Percentiles rank a stretch among this genome's conserved stretches.
phyloP scores from a whole-genome alignment of 2,113 vertebrate species.

The Nothocercus nigrocapillus region DNA sequence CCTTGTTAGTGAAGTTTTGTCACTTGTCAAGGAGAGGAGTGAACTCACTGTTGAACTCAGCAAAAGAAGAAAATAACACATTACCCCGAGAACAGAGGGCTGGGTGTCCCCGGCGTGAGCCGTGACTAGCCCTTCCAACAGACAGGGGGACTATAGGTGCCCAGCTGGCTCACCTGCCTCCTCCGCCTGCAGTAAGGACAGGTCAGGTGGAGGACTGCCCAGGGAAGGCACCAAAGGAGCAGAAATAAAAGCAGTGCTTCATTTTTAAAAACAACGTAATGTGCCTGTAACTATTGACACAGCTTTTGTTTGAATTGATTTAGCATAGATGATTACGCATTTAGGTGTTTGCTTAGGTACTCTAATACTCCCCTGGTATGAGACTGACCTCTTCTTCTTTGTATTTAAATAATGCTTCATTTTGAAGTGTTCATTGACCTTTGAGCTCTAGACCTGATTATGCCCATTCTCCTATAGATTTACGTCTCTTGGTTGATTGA shows the following conservation, averaged over 20 bases:
- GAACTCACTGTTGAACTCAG: not conserved
- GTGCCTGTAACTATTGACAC: slow-evolving; percentile 65
- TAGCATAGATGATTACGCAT: slow-evolving; percentile 28
- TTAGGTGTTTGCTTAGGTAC: slow-evolving; percentile 52
- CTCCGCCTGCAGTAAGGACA: not conserved
- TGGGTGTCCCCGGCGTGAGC: not conserved
- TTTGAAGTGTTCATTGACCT: slow-evolving; percentile 8
- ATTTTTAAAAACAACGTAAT: slow-evolving; percentile 15
- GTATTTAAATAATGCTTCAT: not conserved
- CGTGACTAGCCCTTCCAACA: not conserved
- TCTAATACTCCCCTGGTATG: not conserved
- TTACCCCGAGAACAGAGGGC: not conserved
- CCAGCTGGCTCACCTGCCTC: not conserved
- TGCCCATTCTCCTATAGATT: not conserved
- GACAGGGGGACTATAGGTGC: not conserved
- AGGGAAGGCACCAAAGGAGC: not conserved
- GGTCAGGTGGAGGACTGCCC: not conserved
- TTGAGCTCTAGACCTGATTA: slow-evolving; percentile 7
- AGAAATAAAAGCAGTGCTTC: slow-evolving; percentile 12
- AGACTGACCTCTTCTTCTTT: not conserved
- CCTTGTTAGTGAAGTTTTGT: not conserved
- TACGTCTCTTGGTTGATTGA: fast-evolving
- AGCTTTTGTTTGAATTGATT: slow-evolving; percentile 39
- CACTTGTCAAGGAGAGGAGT: not conserved
- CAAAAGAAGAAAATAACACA: not conserved